Base-by-base conservation (phyloP, 1,140 invertebrate species). In the Zaprionus ghesquierei region DNA sequence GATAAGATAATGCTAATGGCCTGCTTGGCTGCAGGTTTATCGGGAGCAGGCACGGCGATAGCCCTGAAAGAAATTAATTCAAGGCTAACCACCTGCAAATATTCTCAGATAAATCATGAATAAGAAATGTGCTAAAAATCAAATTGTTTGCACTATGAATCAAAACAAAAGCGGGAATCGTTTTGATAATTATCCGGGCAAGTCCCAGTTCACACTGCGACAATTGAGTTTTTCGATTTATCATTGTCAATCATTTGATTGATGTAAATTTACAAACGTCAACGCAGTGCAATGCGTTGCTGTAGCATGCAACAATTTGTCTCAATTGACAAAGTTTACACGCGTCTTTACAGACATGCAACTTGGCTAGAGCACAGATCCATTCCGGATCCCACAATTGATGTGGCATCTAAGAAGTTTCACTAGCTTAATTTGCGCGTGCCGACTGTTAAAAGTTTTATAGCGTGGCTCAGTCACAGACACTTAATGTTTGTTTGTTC, bases 231-330 rank as follows among this genome's bases (percentile, higher is more conserved):
- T 59, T 41, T 15, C 12, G 20, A 50, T 15, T 25, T 13, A 41
- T 38, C 51, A 56, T 31, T 61, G 46, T 31, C 22, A 55, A 55
- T 27, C 55, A 31, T 9, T 33, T 18, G 29, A 55, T 38, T 35
- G 50, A 46, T 41, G 38, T 22, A 38, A 60, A 27, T 27, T 25
- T 44, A 46, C 22, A 61, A n/a, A 56, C 33, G 27, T 71, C 23
- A 35, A 46, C 38, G 49, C 33, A 64, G 41, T 69, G 31, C 35
- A 41, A 46, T 53, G 29, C n/a, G n/a, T 1, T 38, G 50, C 27
- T 64, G 61, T 71, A 22, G 69, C 69, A 82, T 79, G 80, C 80
- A 72, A 79, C 72, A 72, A 84, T 76, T 84, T 79, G 59, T 69
- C 51, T 84, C 60, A 84, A 82, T 82, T 82, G 65, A 20, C 38